Evolutionary conservation across 2,113 vertebrate genomes (phyloP).

Genomic region (Tapirus terrestris): DNA sequence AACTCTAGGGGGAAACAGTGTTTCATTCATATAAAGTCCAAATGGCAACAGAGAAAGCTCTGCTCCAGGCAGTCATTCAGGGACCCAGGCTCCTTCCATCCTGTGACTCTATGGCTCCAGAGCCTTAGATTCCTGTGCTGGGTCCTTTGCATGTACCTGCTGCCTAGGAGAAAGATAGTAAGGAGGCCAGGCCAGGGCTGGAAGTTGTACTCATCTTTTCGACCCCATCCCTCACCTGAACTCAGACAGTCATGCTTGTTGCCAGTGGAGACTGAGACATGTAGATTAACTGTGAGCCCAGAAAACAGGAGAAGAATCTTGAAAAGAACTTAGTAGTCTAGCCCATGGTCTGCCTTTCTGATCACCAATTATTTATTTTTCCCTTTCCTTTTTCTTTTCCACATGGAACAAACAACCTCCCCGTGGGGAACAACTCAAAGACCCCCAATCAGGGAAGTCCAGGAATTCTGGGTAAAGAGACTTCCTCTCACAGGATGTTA

Average conservation of each 20-base stretch:
- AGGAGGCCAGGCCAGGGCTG: background rate
- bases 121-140: background rate
- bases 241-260: background rate
- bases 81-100: background rate
- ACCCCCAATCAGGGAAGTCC: accelerated
- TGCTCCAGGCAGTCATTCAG: background rate
- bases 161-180: background rate
- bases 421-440: background rate
- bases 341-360: background rate
- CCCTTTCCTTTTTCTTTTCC: background rate
- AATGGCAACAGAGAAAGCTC: background rate
- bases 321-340: background rate
- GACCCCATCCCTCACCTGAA: background rate
- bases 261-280: background rate
- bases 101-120: background rate
- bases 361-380: background rate
- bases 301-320: background rate
- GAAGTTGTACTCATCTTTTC: background rate
- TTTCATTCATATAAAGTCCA: background rate
- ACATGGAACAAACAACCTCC: background rate
- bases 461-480: background rate
- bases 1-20: too few species aligned
- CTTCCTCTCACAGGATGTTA: background rate
- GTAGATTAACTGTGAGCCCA: background rate
- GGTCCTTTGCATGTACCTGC: background rate